phyloP scores from a whole-genome alignment of 2,888 invertebrate genomes.

The Therioaphis trifolii region DNA sequence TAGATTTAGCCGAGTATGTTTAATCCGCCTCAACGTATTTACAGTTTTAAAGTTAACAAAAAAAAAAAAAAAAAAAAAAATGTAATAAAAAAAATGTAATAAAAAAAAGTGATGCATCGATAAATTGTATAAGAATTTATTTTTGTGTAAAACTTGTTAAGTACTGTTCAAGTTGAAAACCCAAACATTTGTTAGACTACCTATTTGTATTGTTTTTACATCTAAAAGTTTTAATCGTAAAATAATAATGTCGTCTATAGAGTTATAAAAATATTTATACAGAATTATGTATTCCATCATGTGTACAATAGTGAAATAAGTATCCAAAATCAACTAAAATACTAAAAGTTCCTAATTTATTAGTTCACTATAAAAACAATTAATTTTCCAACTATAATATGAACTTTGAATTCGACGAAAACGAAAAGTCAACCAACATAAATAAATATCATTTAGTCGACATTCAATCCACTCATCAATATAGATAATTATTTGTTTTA shows the following conservation, averaged over 20 bases:
- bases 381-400: not conserved
- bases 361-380: not conserved
- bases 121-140: no score
- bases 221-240: conserved; percentile 7
- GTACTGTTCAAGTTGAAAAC: not conserved
- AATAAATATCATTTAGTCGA: no score
- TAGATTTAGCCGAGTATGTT: not conserved
- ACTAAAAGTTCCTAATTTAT: conserved; percentile 2
- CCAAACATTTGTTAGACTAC: not conserved
- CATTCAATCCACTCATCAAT: no score
- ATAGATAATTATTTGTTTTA: no score
- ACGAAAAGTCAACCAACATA: not conserved
- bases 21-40: not conserved
- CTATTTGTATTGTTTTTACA: not conserved
- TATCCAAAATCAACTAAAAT: not conserved
- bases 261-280: conserved; percentile 2
- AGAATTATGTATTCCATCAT: not conserved
- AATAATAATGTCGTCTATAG: not conserved
- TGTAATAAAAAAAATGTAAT: not conserved
- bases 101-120: not conserved
- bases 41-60: not conserved
- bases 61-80: not conserved
- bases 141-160: not conserved
- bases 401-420: not conserved
- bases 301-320: not conserved